Base-by-base conservation (phyloP, 2,113 vertebrate genomes). In the Hemichromis elongatus region DNA sequence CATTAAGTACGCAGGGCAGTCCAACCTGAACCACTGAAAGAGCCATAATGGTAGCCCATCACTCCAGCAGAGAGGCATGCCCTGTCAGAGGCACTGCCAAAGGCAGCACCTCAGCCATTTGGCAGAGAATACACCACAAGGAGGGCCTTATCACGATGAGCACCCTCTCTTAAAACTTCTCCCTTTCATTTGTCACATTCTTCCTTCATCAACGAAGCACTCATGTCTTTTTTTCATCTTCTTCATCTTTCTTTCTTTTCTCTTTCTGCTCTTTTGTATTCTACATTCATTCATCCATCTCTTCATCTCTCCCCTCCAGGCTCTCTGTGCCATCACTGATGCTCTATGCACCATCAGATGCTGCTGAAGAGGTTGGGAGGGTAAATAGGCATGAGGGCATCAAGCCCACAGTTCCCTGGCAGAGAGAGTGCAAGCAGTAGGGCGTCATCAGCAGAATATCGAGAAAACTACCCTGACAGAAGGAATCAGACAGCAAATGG, bases 401-500 rank as follows among this genome's bases (percentile, higher is more conserved):
- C 70, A 47, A 83, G 88, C 85, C 79, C 57, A 81, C 28, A 88
- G 88, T 87, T 81, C 33, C 77, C 33, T 84, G 59, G 35, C 77
- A 82, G 52, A 50, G 18, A 85, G 24, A 73, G 19, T 16, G 57
- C 13, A 14, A 35, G 47, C 7, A 33, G 37, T 28, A 40, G 8
- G 56, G 80, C n/a, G 73, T 86, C 83, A 87, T 91, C 86, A 88
- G 75, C 80, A 56, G 81, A 90, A 85, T 86, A 92, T 77, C 78
- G 82, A 93, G 85, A 88, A 88, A 92, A 89, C 82, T 61, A 82
- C 59, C 81, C 84, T 53, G 81, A 89, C 85, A 84, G 87, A 83
- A 90, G 79, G 81, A 93, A 89, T 91, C 83, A 80, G 82, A 79
- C 77, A 88, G 89, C 84, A 92, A 94, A 95, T 92, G 86, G 90